Evolutionary conservation across 2,797 vertebrate species (phyloP).

Genomic region (Balearica regulorum): DNA sequence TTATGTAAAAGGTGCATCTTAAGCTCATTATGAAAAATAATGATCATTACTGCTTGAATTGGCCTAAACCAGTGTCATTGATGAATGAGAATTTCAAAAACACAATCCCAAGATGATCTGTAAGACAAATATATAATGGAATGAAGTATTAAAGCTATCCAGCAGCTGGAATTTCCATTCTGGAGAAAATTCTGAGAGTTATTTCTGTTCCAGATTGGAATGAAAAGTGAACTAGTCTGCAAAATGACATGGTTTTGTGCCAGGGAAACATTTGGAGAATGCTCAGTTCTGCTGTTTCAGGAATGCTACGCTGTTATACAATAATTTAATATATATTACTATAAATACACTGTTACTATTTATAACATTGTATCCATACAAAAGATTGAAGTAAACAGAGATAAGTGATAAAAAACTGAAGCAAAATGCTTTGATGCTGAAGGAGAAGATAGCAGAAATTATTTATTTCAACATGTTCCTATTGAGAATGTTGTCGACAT

Average conservation of each 20-base stretch:
- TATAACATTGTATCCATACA: neutral
- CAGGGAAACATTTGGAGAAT: slow-evolving; percentile 17
- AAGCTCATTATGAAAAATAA: neutral
- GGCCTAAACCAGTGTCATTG: neutral
- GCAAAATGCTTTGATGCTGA: neutral
- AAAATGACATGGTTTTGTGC: neutral
- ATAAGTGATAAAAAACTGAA: neutral
- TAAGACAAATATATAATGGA: neutral
- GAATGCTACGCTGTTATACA: neutral
- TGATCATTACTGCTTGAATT: neutral
- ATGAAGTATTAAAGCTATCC: neutral
- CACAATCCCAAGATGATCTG: neutral
- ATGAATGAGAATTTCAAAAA: slow-evolving; percentile 4
- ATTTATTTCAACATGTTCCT: neutral
- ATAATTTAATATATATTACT: neutral
- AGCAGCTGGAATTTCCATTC: slow-evolving; percentile 46
- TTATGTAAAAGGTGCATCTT: neutral
- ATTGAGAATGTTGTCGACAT: neutral
- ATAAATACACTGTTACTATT: neutral
- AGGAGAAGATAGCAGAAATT: neutral
- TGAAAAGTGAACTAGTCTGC: slow-evolving; percentile 34
- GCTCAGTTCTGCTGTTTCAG: neutral
- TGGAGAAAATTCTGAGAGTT: slow-evolving; percentile 3
- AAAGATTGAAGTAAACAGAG: neutral
- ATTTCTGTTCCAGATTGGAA: slow-evolving; percentile 20